Percentiles rank a stretch among this genome's conserved stretches.
Conservation (phyloP, 2,888 invertebrate species). For the Brenthis ino region DNA sequence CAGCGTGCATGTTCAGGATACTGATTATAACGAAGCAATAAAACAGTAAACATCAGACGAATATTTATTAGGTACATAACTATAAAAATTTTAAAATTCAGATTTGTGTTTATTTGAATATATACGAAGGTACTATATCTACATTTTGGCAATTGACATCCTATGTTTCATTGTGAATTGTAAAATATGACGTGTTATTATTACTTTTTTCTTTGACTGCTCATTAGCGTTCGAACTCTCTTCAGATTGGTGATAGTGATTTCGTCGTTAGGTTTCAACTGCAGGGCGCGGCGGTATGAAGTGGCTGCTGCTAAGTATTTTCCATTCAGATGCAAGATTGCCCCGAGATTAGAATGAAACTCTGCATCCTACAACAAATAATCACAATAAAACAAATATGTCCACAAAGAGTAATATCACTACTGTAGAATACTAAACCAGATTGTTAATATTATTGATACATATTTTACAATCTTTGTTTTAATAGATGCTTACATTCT, state of each 20-base stretch:
- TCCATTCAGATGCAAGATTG: slow-evolving; percentile 96
- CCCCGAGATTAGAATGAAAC: slow-evolving; percentile 96
- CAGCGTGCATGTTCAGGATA: slow-evolving; percentile 3
- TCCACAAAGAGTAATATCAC: neutral
- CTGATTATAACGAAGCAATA: slow-evolving; percentile 9
- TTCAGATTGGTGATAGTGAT: slow-evolving; percentile 95
- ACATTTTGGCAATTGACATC: slow-evolving; percentile 74
- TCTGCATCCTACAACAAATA: slow-evolving; percentile 87
- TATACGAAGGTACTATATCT: slow-evolving; percentile 45
- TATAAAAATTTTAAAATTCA: slow-evolving; percentile 8
- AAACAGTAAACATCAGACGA: slow-evolving; percentile 12
- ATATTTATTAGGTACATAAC: slow-evolving; percentile 6
- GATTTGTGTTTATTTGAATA: slow-evolving; percentile 14
- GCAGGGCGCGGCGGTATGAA: slow-evolving; percentile 92
- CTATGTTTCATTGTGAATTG: slow-evolving; percentile 50
- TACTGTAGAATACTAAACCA: neutral
- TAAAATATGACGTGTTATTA: slow-evolving; percentile 25
- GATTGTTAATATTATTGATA: no score
- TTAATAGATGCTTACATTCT: no score
- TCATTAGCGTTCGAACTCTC: slow-evolving; percentile 68
- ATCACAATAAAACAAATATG: no score
- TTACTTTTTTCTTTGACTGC: slow-evolving; percentile 65
- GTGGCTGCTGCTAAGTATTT: slow-evolving; percentile 93
- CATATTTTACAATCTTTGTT: no score
- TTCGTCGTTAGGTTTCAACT: slow-evolving; percentile 93